phyloP scores from a whole-genome alignment of 2,888 invertebrate species.

The Eugnorisma glareosa region DNA sequence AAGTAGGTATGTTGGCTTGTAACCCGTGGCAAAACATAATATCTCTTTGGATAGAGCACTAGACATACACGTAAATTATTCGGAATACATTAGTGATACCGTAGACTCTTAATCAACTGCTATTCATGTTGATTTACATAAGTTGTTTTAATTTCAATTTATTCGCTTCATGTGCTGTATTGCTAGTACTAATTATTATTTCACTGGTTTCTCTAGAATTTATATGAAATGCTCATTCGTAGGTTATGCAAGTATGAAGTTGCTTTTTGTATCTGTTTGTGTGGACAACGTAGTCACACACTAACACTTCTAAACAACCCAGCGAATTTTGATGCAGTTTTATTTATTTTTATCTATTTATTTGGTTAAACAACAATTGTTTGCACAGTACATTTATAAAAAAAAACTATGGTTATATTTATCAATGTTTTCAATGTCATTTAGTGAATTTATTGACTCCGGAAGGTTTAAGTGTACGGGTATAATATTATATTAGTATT shows the following conservation, averaged over 20 bases:
- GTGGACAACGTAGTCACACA: not conserved
- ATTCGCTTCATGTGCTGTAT: conserved; percentile 1
- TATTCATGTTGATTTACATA: conserved; percentile 48
- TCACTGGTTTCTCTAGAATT: conserved; percentile 9
- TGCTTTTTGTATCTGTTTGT: not conserved
- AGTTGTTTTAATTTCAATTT: conserved; percentile 32
- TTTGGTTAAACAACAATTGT: no score
- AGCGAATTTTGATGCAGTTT: not conserved
- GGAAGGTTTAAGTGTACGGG: not conserved
- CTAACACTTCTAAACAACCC: not conserved
- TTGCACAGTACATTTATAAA: no score
- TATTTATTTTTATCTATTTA: no score
- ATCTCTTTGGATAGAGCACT: conserved; percentile 5
- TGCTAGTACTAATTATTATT: conserved; percentile 26
- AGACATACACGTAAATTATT: conserved; percentile 16
- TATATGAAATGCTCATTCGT: not conserved
- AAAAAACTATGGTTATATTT: no score
- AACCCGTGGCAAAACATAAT: not conserved
- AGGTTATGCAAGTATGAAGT: no score
- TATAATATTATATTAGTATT: no score
- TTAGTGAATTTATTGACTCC: not conserved
- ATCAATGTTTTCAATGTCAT: no score
- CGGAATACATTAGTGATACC: conserved; percentile 34
- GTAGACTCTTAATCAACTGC: conserved; percentile 49
- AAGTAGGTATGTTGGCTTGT: not conserved